Evolutionary conservation across 2,888 invertebrate species (phyloP), one percentile per base, ranked within the genome.

Genomic region (Sinelater perroti): DNA sequence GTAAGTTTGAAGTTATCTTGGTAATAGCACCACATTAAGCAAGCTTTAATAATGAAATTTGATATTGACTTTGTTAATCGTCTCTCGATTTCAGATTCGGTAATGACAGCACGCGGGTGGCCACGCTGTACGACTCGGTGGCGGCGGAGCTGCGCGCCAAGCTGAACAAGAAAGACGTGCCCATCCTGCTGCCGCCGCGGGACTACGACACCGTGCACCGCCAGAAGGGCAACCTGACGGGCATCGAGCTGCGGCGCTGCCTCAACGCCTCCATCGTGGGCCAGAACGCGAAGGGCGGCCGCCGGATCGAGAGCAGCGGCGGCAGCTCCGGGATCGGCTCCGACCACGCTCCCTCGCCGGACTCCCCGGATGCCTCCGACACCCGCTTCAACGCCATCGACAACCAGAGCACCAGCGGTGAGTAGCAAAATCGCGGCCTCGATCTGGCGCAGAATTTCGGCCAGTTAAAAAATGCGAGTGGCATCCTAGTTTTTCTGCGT

Each of bases 121-220:
- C 91, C 16, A 90, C 88, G 59, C 82, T 95, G 5, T 96, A 95
- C 75, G 95, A 95, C 75, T 94, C 94, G 28, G 81, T 97, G 63
- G 94, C 95, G 1, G 95, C 95, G 0, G 97, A 97, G 73, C 78
- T 97, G 65, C 86, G 95, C 66, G 88, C 87, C 55, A 90, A 91
- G 74, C 78, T 93, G 47, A 81, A 82, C 69, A 78, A 79, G 60
- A 76, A 78, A 46, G 75, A 75, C 54, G 76, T 75, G 6, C 95
- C 95, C 0, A 86, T 97, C 47, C 82, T 97, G 14, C 80, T 97
- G 60, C 97, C 97, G 0, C 96, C 97, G 0, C 84, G 94, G 18
- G 97, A 97, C 78, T 97, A 97, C 80, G 96, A 97, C 78, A 95
- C 95, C 1, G 90, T 94, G 1, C 91, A 92, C 74, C 84, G 91